Conservation (phyloP, 2,888 invertebrate genomes). For the Lepetodrilus schrolli region DNA sequence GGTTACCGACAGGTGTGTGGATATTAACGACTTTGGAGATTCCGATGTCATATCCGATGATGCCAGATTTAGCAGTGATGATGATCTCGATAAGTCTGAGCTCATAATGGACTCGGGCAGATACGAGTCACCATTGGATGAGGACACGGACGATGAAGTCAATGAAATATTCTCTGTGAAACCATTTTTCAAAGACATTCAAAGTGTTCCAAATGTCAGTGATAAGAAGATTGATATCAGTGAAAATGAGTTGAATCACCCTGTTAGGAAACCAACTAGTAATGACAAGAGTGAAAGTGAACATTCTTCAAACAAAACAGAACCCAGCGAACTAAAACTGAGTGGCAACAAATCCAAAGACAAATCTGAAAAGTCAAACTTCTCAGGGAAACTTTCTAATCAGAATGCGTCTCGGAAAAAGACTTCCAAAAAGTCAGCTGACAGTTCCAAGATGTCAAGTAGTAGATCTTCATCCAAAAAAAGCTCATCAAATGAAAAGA, state of each 20-base stretch:
- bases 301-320: background rate
- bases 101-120: background rate
- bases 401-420: background rate
- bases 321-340: background rate
- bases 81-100: background rate
- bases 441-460: conserved; percentile 9
- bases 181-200: conserved; percentile 30
- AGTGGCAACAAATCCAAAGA: conserved; percentile 3
- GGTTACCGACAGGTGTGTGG: background rate
- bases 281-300: background rate
- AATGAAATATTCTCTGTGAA: conserved; percentile 10
- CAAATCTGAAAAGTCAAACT: background rate
- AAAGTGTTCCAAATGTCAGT: background rate
- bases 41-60: conserved; percentile 34
- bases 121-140: background rate
- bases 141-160: conserved; percentile 19
- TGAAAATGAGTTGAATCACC: conserved; percentile 14
- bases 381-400: background rate
- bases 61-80: conserved; percentile 34
- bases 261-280: background rate
- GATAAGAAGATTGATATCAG: background rate
- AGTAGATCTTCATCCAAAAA: background rate
- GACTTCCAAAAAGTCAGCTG: background rate
- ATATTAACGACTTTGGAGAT: too few species aligned
- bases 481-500: conserved; percentile 1